Evolutionary conservation across 2,888 invertebrate genomes (phyloP), one percentile per base, ranked within the genome.

Genomic region (Emmelina monodactyla): DNA sequence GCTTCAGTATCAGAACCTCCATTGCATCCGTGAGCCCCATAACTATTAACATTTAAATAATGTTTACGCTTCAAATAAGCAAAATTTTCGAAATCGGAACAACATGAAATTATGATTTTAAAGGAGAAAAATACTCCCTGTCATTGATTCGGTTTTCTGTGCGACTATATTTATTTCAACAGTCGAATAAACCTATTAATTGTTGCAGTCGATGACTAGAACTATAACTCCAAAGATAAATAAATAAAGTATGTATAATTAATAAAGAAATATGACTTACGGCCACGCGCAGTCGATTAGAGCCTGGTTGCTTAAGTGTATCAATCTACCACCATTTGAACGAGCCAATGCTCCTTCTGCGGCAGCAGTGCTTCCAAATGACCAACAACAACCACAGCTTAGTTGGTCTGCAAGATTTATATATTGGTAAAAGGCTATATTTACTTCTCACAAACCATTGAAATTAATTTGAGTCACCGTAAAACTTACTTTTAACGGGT

Each of bases 1-100:
- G 93, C 88, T 35, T 91, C 83, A 58, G 88, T 92, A 60, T 95
- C 95, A 68, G 89, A 89, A 5, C 96, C 96, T 6, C 95, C 96
- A 55, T 94, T 88, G 62, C 96, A 97, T 0, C 94, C 96, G 55
- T 85, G 85, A 51, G 88, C 90, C 22, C 93, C 94, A 55, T 81
- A 92, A 25, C 83, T 83, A 38, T 14, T 22, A 11, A 33, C 6
- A 16, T 32, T 19, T 19, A 6, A 19, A 19, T n/a, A n/a, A n/a
- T n/a, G n/a, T n/a, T n/a, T n/a, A n/a, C n/a, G n/a, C n/a, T n/a
- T n/a, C n/a, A n/a, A n/a, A n/a, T n/a, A n/a, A n/a, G n/a, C n/a
- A n/a, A n/a, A n/a, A n/a, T n/a, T n/a, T n/a, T n/a, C n/a, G n/a
- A n/a, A n/a, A n/a, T n/a, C n/a, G n/a, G n/a, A n/a, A n/a, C n/a